Base-by-base conservation (phyloP, 2,888 invertebrate species). In the Neoscelio sp. region DNA sequence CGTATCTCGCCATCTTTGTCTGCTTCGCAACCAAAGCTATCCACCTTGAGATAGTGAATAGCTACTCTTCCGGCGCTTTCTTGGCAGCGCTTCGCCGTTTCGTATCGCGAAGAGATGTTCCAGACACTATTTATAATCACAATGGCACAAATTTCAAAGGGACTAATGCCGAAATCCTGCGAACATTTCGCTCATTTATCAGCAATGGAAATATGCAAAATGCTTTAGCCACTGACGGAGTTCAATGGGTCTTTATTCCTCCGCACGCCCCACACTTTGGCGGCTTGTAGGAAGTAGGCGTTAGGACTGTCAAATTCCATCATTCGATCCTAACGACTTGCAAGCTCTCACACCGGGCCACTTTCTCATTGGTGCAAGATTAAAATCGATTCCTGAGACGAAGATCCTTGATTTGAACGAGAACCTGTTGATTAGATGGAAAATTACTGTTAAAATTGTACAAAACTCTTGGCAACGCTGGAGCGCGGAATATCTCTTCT, bases 211-310 rank as follows among this genome's bases (percentile, higher is more conserved):
- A n/a, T n/a, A n/a, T n/a, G n/a, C n/a, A n/a, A n/a, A n/a, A n/a
- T n/a, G n/a, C 5, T 10, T 2, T 38, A 6, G 38, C 12, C 1
- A 12, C 38, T 6, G 10, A 42, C 1, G 17, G 6, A 1, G 17
- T 23, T 2, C 20, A 46, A 2, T 46, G 46, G 26, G 2, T 2
- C 1, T 46, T 46, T 23, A 46, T 46, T 3, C 85, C 85, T 2
- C 82, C 84, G 2, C 17, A 40, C 4, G 70, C 83, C 7, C 83
- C 85, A 1, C 82, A 85, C 48, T 83, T 82, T 46, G 84, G 85
- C 0, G 85, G 85, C 2, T 35, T 85, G 2, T 85, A 84, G 84
- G 85, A 86, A 52, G 80, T 83, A 0, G 82, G 80, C 1, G 82
- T 86, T 2, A 82, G 82, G 7, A 8, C 42, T 1, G 7, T 17